Percentiles rank a stretch among this genome's conserved stretches.
These are phyloP conservation scores for Mellivora capensis DNA, from an alignment of 2,113 vertebrate genomes.

Conservation along the genomic window DNA sequence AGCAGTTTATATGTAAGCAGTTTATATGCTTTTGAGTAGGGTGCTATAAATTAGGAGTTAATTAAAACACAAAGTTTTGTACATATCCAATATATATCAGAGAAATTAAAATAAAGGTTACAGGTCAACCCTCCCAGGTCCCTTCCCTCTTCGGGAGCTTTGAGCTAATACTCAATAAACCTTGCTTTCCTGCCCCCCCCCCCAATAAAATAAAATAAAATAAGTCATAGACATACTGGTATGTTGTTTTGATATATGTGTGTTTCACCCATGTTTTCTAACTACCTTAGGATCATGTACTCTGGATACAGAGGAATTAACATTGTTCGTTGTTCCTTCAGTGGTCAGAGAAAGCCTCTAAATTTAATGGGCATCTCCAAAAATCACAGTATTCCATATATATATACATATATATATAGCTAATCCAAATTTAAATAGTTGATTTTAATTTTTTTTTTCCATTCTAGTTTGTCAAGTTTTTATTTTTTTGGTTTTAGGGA, in stretches of 20 bases:
- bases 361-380: conserved; percentile 6
- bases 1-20: background rate
- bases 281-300: background rate
- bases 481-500: background rate
- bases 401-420: background rate
- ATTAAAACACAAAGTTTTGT: conserved; percentile 1
- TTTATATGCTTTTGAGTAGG: background rate
- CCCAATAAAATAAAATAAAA: no score
- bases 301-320: background rate
- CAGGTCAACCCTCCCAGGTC: no score
- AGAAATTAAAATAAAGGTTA: background rate
- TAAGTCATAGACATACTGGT: background rate
- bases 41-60: background rate
- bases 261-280: background rate
- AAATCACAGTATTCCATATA: background rate
- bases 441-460: background rate
- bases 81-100: background rate
- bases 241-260: background rate
- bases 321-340: background rate
- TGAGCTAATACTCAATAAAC: no score
- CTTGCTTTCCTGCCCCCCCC: no score
- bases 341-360: background rate
- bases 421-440: background rate
- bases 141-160: no score
- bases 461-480: background rate